phyloP scores from a whole-genome alignment of 2,888 invertebrate genomes.

The Tipula confusa region DNA sequence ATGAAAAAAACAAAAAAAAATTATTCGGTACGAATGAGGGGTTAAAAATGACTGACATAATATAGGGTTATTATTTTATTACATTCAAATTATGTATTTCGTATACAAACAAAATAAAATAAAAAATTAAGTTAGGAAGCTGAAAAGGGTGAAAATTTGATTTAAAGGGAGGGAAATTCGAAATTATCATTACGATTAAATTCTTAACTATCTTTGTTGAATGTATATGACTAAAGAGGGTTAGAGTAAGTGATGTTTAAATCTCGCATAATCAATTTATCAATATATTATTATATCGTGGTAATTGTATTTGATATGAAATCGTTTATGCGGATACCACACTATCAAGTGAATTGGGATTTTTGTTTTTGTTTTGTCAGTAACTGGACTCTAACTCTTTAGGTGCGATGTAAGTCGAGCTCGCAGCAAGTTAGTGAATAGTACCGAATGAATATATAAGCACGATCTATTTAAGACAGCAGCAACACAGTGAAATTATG shows the following conservation, averaged over 20 bases:
- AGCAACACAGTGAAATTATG: too few relatives aligned
- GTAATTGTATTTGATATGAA: background rate
- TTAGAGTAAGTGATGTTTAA: background rate
- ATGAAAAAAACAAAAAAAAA: background rate
- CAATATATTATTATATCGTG: background rate
- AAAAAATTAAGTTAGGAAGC: background rate
- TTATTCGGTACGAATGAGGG: background rate
- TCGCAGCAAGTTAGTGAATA: too few relatives aligned
- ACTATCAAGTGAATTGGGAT: background rate
- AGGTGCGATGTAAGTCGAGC: too few relatives aligned
- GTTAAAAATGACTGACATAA: conserved; percentile 6
- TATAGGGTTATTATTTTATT: conserved; percentile 14
- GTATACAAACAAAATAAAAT: background rate
- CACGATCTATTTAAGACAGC: too few relatives aligned
- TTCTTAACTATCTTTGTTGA: background rate
- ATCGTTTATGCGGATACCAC: background rate
- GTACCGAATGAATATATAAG: too few relatives aligned
- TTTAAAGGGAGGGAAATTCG: background rate
- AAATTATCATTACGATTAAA: conserved; percentile 12
- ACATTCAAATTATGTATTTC: background rate
- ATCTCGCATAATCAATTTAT: background rate
- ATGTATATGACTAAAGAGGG: background rate
- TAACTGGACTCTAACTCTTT: too few relatives aligned
- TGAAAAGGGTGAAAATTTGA: background rate
- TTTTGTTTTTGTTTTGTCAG: too few relatives aligned